Percentiles rank a stretch among this genome's conserved stretches.
Conservation (phyloP, 2,888 invertebrate genomes). For the Bellardia pandia region DNA sequence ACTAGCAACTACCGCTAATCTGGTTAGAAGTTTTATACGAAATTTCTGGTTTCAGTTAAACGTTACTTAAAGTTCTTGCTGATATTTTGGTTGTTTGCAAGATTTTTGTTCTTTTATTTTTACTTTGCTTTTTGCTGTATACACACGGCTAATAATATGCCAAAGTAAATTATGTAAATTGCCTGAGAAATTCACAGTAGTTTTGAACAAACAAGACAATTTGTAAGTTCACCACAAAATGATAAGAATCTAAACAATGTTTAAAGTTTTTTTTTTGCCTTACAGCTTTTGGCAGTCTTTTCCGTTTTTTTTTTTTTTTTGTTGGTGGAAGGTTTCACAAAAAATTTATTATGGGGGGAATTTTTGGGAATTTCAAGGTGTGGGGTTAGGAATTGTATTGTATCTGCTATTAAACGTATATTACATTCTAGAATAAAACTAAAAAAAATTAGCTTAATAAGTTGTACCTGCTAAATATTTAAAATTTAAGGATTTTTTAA, state of each 20-base stretch:
- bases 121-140: slow-evolving; percentile 21
- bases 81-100: slow-evolving; percentile 22
- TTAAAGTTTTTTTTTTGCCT: slow-evolving; percentile 11
- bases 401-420: too few species aligned
- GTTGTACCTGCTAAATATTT: too few species aligned
- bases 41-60: slow-evolving; percentile 52
- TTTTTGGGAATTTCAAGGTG: too few species aligned
- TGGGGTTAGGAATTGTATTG: too few species aligned
- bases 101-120: background rate
- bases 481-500: too few species aligned
- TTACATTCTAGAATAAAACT: too few species aligned
- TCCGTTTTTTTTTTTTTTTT: too few species aligned
- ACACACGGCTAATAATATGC: slow-evolving; percentile 64
- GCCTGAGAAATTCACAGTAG: slow-evolving; percentile 72
- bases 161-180: slow-evolving; percentile 73
- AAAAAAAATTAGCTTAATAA: too few species aligned
- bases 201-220: slow-evolving; percentile 71
- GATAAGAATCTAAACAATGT: slow-evolving; percentile 73
- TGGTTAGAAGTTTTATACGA: slow-evolving; percentile 33
- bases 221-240: slow-evolving; percentile 72
- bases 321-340: too few species aligned
- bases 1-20: slow-evolving; percentile 61
- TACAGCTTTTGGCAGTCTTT: background rate
- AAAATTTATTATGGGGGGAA: too few species aligned
- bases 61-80: background rate